Base-by-base conservation (phyloP, 2,888 invertebrate species). In the Podotricha telesiphe region DNA sequence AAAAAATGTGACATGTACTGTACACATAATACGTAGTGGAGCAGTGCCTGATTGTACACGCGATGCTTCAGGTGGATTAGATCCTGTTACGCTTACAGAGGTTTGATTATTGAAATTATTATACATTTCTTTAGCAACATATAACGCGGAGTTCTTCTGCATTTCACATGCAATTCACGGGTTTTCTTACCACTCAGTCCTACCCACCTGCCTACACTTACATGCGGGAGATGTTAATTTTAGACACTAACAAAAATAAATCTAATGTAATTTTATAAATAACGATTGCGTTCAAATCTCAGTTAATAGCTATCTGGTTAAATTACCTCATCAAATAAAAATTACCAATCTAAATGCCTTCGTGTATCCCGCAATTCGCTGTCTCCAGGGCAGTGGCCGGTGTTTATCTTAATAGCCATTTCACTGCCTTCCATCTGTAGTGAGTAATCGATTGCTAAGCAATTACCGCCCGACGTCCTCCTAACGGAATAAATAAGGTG, bases 401-500 rank as follows among this genome's bases (percentile, higher is more conserved):
- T 79, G 75, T 76, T 82, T 80, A 82, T 78, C 77, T 77, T 83
- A 84, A 84, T 84, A 79, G 80, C 81, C 77, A 79, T 83, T 82
- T 82, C 81, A 79, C 82, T 79, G 73, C 71, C 75, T 77, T 78
- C 79, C 67, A 76, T 65, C 75, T 72, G 73, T 64, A 37, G 67
- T 73, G 62, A 75, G 78, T 82, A 83, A 86, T 85, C 80, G 81
- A 85, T 81, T 81, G 82, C 75, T 74, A 73, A 73, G 78, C 80
- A 81, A 83, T 81, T 80, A 79, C 78, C 73, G 66, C 42, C 58
- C 59, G 63, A 66, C 70, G 59, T 69, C 56, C 45, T 67, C 65
- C 65, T 73, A 74, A 73, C 74, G 73, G 74, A 68, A 69, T 62
- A 45, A 20, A 22, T 50, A n/a, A 20, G 71, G 67, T 37, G 40